Conservation (phyloP, 2,888 invertebrate species). For the Drosophila niveifrons region DNA sequence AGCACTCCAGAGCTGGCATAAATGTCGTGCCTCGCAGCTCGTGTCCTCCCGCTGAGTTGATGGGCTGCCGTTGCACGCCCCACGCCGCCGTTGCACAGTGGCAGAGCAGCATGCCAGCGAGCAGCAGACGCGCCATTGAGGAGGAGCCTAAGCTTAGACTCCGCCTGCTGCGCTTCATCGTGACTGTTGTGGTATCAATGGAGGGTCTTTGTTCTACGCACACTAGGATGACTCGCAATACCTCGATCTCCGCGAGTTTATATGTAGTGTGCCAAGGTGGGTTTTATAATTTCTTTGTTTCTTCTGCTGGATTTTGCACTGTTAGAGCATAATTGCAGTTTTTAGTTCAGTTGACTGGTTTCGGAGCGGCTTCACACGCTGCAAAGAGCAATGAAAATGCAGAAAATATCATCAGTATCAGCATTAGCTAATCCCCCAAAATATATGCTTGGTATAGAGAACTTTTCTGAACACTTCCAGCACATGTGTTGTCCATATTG, state of each 20-base stretch:
- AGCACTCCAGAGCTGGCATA: slow-evolving; percentile 86
- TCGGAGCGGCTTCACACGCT: slow-evolving; percentile 71
- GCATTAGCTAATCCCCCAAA: slow-evolving; percentile 42
- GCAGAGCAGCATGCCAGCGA: slow-evolving; percentile 58
- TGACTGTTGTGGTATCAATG: slow-evolving; percentile 27
- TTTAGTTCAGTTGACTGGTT: slow-evolving; percentile 30
- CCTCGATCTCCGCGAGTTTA: slow-evolving; percentile 29
- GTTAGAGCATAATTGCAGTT: slow-evolving; percentile 64
- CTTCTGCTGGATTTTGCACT: slow-evolving; percentile 26
- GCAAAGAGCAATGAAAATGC: slow-evolving; percentile 38
- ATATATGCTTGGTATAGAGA: slow-evolving; percentile 13
- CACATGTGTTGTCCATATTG: slow-evolving; percentile 75
- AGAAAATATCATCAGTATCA: slow-evolving; percentile 11
- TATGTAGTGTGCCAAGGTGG: slow-evolving; percentile 27
- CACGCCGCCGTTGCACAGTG: slow-evolving; percentile 46
- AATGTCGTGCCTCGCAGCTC: slow-evolving; percentile 80
- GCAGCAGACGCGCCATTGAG: slow-evolving; percentile 60
- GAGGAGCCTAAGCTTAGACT: slow-evolving; percentile 72
- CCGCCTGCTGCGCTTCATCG: slow-evolving; percentile 83
- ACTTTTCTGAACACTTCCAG: slow-evolving; percentile 22
- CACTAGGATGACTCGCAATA: slow-evolving; percentile 20
- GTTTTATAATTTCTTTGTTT: slow-evolving; percentile 10
- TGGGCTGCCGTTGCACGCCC: slow-evolving; percentile 62
- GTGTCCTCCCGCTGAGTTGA: slow-evolving; percentile 73
- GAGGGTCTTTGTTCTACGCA: slow-evolving; percentile 18